Evolutionary conservation across 2,797 vertebrate species (phyloP).

Genomic region (Somateria mollissima): DNA sequence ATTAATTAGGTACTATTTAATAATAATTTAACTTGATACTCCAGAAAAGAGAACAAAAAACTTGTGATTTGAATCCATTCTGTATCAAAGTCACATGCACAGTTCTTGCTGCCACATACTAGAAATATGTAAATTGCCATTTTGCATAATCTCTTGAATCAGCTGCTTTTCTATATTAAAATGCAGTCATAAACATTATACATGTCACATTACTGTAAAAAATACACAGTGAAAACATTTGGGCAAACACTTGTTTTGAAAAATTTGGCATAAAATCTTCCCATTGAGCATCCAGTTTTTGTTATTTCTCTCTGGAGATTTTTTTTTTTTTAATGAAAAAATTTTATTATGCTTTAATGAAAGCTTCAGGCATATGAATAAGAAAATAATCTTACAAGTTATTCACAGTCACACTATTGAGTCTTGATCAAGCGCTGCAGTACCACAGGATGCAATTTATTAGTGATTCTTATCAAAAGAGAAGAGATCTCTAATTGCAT

Average conservation of each 20-base stretch:
- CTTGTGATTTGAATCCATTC: not conserved
- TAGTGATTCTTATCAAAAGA: conserved; percentile 18
- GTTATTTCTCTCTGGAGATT: not conserved
- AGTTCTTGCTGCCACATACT: not conserved
- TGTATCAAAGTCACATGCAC: not conserved
- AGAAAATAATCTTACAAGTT: not conserved
- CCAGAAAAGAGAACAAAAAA: not conserved
- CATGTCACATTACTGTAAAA: not conserved
- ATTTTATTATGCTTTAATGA: conserved; percentile 7
- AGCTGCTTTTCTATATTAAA: conserved; percentile 12
- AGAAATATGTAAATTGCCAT: not conserved
- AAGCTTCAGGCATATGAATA: not conserved
- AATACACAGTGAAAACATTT: not conserved
- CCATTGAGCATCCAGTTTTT: not conserved
- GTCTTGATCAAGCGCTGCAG: not conserved
- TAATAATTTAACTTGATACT: not conserved
- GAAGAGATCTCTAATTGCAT: not conserved
- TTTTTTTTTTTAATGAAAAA: not conserved
- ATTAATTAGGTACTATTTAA: not conserved
- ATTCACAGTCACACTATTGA: conserved; percentile 11
- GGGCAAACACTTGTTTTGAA: conserved; percentile 7
- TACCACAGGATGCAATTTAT: not conserved
- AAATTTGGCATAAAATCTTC: not conserved
- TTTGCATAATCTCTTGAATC: not conserved
- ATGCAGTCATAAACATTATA: not conserved